A percentile compares a stretch with the other conserved stretches of the same genome.
phyloP scores from a whole-genome alignment of 35 echinoderm and acorn worm species.

The Apostichopus californicus region DNA sequence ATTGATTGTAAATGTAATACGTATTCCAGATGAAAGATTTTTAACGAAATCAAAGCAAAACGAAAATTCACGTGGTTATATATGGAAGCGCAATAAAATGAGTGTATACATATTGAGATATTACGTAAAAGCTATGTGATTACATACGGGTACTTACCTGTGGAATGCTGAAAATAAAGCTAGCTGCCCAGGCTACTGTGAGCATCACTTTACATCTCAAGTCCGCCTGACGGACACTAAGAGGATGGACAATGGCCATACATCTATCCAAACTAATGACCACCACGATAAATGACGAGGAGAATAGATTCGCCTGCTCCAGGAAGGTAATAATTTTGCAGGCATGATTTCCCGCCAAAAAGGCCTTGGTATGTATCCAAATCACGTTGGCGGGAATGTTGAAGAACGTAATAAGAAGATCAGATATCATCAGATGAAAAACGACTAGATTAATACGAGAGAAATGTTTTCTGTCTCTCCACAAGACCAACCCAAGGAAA shows the following conservation, averaged over 20 bases:
- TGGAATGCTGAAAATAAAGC: constrained; percentile 67
- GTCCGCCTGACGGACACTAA: constrained; percentile 81
- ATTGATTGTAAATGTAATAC: no score
- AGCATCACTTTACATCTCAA: constrained; percentile 89
- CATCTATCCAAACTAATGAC: constrained; percentile 93
- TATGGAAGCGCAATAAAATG: no score
- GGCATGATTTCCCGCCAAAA: constrained; percentile 64
- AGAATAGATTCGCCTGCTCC: constrained; percentile 53
- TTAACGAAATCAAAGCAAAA: no score
- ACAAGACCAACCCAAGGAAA: constrained; percentile 56
- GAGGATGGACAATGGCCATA: constrained; percentile 80
- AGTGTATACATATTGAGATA: no score
- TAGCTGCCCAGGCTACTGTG: constrained; percentile 68
- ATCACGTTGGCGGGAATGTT: constrained; percentile 72
- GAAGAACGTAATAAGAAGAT: constrained; percentile 71
- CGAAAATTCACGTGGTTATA: no score
- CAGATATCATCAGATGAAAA: constrained; percentile 67
- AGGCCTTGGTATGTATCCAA: constrained; percentile 55
- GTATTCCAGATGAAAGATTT: no score
- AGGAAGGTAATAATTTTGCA: constrained; percentile 78
- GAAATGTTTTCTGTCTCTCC: constrained; percentile 53
- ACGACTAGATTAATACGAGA: constrained; percentile 83
- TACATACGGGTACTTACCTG: constrained; percentile 56
- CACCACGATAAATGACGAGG: constrained; percentile 80
- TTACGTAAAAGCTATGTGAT: no score